Conservation (phyloP, 1,140 invertebrate species). For the Aricia agestis region DNA sequence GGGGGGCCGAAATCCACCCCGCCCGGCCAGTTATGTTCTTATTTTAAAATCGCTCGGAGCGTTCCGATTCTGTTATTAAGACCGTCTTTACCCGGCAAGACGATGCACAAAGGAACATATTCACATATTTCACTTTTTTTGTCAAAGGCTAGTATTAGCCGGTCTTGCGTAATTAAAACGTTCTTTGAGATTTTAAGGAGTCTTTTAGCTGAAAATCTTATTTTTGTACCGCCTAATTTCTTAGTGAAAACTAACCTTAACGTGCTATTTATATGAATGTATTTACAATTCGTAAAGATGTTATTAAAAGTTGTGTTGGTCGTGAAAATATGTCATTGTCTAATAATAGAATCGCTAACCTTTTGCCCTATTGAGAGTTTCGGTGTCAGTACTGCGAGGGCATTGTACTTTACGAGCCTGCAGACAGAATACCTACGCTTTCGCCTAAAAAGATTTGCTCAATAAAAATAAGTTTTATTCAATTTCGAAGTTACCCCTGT, state of each 20-base stretch:
- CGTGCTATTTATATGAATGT: no score
- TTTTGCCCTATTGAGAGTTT: background rate
- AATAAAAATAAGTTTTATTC: background rate
- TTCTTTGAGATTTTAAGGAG: background rate
- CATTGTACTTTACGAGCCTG: background rate
- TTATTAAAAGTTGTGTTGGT: background rate
- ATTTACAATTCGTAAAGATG: no score
- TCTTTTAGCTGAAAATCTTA: no score
- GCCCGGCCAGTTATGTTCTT: slow-evolving; percentile 69
- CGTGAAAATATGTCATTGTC: background rate
- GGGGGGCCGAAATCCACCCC: slow-evolving; percentile 48
- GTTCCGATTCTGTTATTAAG: slow-evolving; percentile 69
- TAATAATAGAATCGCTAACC: background rate
- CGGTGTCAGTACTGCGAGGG: background rate
- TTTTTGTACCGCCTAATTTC: no score
- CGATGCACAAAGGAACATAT: slow-evolving; percentile 42
- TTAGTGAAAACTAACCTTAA: no score
- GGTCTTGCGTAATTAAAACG: slow-evolving; percentile 12
- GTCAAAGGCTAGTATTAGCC: slow-evolving; percentile 18
- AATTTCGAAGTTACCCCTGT: background rate
- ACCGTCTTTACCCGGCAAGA: slow-evolving; percentile 57
- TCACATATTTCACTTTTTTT: slow-evolving; percentile 22
- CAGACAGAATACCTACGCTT: background rate
- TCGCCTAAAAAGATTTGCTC: background rate
- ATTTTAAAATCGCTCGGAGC: slow-evolving; percentile 69